These are phyloP conservation scores for Hyposoter dolosus DNA, from an alignment of 2,888 invertebrate species.

Conservation along the genomic window DNA sequence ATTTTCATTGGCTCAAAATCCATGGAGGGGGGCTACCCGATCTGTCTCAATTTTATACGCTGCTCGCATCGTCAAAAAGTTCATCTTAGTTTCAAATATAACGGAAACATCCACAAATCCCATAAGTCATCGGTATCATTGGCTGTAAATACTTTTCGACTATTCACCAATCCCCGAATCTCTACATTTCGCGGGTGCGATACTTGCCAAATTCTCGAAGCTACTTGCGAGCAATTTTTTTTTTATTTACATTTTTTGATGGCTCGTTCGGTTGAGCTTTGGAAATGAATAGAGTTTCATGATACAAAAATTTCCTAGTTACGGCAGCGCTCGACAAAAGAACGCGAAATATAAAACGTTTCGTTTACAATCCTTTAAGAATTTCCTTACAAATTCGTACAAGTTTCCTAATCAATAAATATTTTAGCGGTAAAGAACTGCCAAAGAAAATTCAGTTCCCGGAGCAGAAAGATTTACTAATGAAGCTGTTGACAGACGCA, in stretches of 20 bases:
- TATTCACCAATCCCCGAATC: constrained; percentile 34
- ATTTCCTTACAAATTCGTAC: background rate
- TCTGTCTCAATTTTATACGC: constrained; percentile 41
- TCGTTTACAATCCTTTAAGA: background rate
- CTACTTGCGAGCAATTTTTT: background rate
- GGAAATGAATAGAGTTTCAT: background rate
- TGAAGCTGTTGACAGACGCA: constrained; percentile 50
- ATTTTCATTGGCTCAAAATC: constrained; percentile 51
- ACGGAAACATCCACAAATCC: constrained; percentile 32
- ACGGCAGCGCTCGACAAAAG: background rate
- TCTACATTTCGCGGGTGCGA: background rate
- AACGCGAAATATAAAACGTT: background rate
- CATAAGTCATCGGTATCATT: background rate
- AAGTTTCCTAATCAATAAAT: constrained; percentile 2
- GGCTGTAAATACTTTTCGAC: constrained; percentile 5
- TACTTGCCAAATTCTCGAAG: constrained; percentile 1
- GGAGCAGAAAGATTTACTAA: constrained; percentile 36
- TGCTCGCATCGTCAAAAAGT: constrained; percentile 11
- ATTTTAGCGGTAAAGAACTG: constrained; percentile 11
- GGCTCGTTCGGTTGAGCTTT: background rate
- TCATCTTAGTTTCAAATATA: constrained; percentile 44
- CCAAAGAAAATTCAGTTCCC: background rate
- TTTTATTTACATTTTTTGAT: background rate
- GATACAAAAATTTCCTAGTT: background rate
- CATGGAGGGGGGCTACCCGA: constrained; percentile 43